phyloP scores from a whole-genome alignment of 92 coral and sea anemone species.

The Zoanthus gigantus region DNA sequence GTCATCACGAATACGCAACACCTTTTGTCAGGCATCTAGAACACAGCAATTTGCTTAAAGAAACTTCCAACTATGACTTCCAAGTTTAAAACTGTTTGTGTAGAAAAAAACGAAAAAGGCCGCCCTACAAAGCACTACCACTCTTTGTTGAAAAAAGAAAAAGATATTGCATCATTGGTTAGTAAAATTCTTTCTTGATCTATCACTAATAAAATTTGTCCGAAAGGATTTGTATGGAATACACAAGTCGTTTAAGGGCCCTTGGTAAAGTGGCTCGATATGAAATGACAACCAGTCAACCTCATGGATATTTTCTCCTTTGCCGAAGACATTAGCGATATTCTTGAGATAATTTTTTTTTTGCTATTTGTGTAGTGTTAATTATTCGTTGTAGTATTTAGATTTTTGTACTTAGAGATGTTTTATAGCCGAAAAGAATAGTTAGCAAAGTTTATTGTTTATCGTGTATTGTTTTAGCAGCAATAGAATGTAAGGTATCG shows the following conservation, averaged over 20 bases:
- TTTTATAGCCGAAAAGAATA: too few species aligned
- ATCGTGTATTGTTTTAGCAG: too few species aligned
- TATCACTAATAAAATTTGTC: conserved; percentile 34
- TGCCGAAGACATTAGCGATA: conserved; percentile 23
- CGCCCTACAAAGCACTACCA: conserved; percentile 58
- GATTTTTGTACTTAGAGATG: too few species aligned
- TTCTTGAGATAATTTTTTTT: too few species aligned
- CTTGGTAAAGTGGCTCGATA: conserved; percentile 53
- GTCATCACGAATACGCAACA: too few species aligned
- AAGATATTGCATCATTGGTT: neutral
- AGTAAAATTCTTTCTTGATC: conserved; percentile 44
- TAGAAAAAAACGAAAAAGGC: conserved; percentile 45
- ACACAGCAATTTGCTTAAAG: conserved; percentile 15
- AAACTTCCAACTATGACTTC: conserved; percentile 30
- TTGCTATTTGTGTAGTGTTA: too few species aligned
- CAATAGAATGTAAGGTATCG: too few species aligned
- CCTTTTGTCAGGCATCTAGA: too few species aligned
- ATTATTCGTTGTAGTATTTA: too few species aligned
- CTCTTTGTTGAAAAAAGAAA: conserved; percentile 47
- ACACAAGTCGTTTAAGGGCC: conserved; percentile 47
- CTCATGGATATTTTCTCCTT: conserved; percentile 39
- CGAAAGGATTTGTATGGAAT: conserved; percentile 50
- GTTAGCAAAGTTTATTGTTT: too few species aligned
- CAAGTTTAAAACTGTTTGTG: conserved; percentile 14
- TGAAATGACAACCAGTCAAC: conserved; percentile 48